These are phyloP conservation scores for Tetanocera ferruginea DNA, from an alignment of 2,888 invertebrate species.

Conservation along the genomic window DNA sequence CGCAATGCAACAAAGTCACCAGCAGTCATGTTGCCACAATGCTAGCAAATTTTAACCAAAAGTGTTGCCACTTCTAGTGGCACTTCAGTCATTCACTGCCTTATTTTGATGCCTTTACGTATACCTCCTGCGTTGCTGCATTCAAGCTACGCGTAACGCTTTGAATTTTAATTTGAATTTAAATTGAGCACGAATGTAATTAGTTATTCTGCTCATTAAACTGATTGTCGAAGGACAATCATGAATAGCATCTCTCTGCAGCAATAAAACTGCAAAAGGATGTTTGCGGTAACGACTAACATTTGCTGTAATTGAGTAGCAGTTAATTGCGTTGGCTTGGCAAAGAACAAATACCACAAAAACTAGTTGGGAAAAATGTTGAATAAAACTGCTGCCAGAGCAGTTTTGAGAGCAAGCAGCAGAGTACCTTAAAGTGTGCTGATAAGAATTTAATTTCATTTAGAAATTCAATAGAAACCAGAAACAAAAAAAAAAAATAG, in stretches of 20 bases:
- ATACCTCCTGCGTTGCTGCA: not conserved
- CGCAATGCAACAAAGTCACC: not conserved
- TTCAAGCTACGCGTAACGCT: not conserved
- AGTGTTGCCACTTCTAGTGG: not conserved
- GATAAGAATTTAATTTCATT: no score
- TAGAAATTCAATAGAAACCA: no score
- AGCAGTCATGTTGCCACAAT: not conserved
- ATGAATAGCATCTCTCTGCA: no score
- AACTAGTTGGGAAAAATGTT: no score
- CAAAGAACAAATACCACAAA: no score
- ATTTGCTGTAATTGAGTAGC: not conserved
- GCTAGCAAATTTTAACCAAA: not conserved
- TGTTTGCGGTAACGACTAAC: not conserved
- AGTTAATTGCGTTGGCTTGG: not conserved
- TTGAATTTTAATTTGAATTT: constrained; percentile 5
- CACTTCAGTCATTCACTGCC: not conserved
- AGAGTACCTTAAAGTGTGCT: no score
- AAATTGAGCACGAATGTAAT: constrained; percentile 14
- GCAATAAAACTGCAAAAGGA: no score
- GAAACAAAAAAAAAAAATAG: no score
- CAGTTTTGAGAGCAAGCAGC: no score
- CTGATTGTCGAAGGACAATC: constrained; percentile 9
- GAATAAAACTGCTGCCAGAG: no score
- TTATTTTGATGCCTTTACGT: not conserved
- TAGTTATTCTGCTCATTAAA: constrained; percentile 25